These are phyloP conservation scores for Drosophila melanocephala DNA, from an alignment of 2,888 invertebrate species.

Conservation along the genomic window DNA sequence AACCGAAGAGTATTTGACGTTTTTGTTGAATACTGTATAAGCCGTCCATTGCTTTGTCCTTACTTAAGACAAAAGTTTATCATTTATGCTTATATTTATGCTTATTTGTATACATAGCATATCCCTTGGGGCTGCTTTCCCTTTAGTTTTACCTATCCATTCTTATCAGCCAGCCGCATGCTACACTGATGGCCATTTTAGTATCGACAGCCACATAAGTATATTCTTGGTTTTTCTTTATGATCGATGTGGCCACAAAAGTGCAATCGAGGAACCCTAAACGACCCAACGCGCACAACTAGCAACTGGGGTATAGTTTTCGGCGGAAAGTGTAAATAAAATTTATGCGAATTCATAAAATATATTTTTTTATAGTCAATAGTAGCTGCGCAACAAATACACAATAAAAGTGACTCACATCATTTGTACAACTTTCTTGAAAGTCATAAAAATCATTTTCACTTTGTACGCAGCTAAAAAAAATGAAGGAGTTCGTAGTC, in stretches of 20 bases:
- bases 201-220: slow-evolving; percentile 15
- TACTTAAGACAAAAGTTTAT: neutral
- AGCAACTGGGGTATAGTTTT: slow-evolving; percentile 57
- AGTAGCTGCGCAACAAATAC: slow-evolving; percentile 29
- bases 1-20: neutral
- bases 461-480: slow-evolving; percentile 24
- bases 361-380: slow-evolving; percentile 45
- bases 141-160: slow-evolving; percentile 11
- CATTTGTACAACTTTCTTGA: slow-evolving; percentile 55
- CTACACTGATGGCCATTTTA: slow-evolving; percentile 25
- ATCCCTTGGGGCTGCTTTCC: neutral
- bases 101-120: neutral
- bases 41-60: neutral
- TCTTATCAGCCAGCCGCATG: slow-evolving; percentile 22
- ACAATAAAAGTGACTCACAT: slow-evolving; percentile 56
- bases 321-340: slow-evolving; percentile 21
- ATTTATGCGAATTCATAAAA: slow-evolving; percentile 38
- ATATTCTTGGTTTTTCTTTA: slow-evolving; percentile 47
- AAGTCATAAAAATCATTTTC: slow-evolving; percentile 63
- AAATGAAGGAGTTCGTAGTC: slow-evolving; percentile 20
- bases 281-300: slow-evolving; percentile 42
- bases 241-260: slow-evolving; percentile 66
- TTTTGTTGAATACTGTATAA: neutral
- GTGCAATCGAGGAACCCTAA: slow-evolving; percentile 49
- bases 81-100: slow-evolving; percentile 3